These are phyloP conservation scores for Chionoecetes opilio DNA, from an alignment of 1,140 invertebrate genomes.

Conservation along the genomic window DNA sequence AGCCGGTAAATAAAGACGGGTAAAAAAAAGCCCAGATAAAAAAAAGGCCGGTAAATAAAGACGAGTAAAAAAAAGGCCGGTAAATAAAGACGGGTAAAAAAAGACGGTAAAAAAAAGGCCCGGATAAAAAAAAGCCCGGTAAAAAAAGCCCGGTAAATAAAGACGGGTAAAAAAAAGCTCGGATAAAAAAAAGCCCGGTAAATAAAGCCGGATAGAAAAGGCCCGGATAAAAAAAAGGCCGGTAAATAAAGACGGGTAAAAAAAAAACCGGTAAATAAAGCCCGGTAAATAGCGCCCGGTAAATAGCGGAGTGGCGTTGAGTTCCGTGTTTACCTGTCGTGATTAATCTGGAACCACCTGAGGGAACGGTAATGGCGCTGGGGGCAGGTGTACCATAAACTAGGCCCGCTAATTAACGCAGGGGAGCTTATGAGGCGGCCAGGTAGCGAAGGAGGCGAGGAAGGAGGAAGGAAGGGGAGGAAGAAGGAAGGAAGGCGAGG, in stretches of 20 bases:
- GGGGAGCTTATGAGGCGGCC: background rate
- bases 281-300: no score
- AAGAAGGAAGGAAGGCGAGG: no score
- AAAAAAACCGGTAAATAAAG: background rate
- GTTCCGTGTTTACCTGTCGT: background rate
- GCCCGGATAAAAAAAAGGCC: no score
- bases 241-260: background rate
- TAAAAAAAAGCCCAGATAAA: no score
- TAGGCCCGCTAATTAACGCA: background rate
- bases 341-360: background rate
- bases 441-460: background rate
- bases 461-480: background rate
- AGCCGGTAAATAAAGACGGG: no score
- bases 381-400: conserved; percentile 15
- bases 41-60: no score
- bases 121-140: no score
- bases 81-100: background rate
- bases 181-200: background rate
- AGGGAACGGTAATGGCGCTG: background rate
- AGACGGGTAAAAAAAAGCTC: no score
- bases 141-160: no score
- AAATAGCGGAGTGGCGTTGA: background rate
- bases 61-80: background rate
- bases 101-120: no score
- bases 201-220: background rate